phyloP scores from a whole-genome alignment of 2,888 invertebrate species.

The Brachyptera risi region DNA sequence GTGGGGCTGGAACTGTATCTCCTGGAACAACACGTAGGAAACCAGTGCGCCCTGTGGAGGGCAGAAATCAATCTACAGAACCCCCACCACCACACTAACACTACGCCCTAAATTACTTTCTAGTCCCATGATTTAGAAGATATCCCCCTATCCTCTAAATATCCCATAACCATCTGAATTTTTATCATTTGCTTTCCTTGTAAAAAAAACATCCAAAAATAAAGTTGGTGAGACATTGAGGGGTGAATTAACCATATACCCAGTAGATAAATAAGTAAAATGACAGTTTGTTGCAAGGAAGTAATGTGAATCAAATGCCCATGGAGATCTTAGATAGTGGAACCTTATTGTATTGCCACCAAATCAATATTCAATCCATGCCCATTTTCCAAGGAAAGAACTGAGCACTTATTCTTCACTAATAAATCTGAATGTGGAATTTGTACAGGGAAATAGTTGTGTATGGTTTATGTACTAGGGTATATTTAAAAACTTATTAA shows the following conservation, averaged over 20 bases:
- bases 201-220: slow-evolving; percentile 27
- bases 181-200: slow-evolving; percentile 31
- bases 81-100: slow-evolving; percentile 49
- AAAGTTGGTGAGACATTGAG: slow-evolving; percentile 33
- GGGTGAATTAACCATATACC: slow-evolving; percentile 16
- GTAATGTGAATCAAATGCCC: no score
- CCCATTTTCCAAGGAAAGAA: no score
- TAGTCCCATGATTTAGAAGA: slow-evolving; percentile 32
- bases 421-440: slow-evolving; percentile 26
- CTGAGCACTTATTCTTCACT: no score
- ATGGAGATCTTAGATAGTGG: no score
- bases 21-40: slow-evolving; percentile 46
- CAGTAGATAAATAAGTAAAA: not conserved
- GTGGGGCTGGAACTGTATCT: slow-evolving; percentile 43
- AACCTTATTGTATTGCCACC: no score
- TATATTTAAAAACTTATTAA: slow-evolving; percentile 30
- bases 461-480: slow-evolving; percentile 31
- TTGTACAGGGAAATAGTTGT: slow-evolving; percentile 26
- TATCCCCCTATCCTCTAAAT: slow-evolving; percentile 28
- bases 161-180: slow-evolving; percentile 20
- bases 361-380: no score
- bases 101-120: slow-evolving; percentile 37
- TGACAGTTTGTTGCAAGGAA: no score
- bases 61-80: slow-evolving; percentile 48
- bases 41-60: slow-evolving; percentile 47